Conservation (phyloP, 2,888 invertebrate species). For the Copidosoma aretas region DNA sequence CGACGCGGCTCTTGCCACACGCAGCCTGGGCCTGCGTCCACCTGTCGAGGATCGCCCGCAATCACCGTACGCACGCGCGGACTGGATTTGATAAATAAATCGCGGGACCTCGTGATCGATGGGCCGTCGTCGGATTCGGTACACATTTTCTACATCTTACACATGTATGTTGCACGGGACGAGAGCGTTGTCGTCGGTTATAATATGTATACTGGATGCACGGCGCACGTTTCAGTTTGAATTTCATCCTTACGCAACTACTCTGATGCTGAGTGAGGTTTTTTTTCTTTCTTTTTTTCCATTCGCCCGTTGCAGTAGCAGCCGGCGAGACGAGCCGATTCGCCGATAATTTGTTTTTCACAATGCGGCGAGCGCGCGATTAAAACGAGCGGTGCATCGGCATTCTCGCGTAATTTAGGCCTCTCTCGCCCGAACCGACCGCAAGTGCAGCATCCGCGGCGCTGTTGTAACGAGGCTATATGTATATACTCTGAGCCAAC, state of each 20-base stretch:
- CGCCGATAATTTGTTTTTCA: not conserved
- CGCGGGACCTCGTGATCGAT: conserved; percentile 7
- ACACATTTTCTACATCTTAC: no score
- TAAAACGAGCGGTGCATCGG: not conserved
- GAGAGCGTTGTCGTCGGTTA: no score
- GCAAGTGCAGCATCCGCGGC: not conserved
- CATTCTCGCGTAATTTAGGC: not conserved
- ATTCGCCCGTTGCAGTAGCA: not conserved
- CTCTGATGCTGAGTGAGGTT: no score
- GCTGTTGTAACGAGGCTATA: not conserved
- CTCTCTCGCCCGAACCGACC: not conserved
- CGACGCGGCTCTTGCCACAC: conserved; percentile 26
- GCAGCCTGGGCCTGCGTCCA: not conserved
- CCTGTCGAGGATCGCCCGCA: no score
- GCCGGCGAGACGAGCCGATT: not conserved
- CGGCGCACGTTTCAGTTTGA: no score
- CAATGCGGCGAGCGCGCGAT: not conserved
- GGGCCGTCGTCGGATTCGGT: no score
- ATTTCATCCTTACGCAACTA: no score
- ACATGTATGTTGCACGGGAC: no score
- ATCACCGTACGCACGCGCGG: no score
- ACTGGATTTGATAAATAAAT: conserved; percentile 18
- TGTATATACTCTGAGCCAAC: not conserved
- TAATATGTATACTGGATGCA: no score
- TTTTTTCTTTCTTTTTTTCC: not conserved